Conservation (phyloP, 1,140 invertebrate species). For the Caenorhabditis latens region DNA sequence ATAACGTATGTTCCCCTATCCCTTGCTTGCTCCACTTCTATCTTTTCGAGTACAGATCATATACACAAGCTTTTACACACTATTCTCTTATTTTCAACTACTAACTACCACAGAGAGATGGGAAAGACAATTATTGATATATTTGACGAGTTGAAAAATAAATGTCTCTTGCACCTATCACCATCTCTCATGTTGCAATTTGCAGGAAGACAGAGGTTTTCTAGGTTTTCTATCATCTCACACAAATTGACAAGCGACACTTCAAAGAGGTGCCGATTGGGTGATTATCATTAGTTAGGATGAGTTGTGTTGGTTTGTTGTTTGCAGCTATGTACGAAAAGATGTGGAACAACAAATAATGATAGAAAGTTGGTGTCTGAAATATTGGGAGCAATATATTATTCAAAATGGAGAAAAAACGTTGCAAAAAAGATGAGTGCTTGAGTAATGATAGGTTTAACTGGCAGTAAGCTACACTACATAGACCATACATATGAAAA, state of each 20-base stretch:
- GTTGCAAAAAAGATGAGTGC: background rate
- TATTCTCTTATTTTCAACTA: background rate
- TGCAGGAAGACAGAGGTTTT: background rate
- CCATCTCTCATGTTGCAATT: constrained; percentile 41
- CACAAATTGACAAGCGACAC: constrained; percentile 37
- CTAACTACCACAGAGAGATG: constrained; percentile 7
- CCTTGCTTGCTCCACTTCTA: too few relatives aligned
- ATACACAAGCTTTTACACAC: constrained; percentile 48
- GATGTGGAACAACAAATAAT: constrained; percentile 16
- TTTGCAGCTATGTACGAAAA: background rate
- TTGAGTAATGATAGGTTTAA: background rate
- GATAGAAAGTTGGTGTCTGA: background rate
- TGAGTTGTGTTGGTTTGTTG: constrained; percentile 16
- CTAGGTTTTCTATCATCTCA: background rate
- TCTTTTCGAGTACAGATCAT: constrained; percentile 47
- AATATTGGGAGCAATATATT: background rate
- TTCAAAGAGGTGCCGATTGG: constrained; percentile 43
- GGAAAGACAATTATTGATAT: constrained; percentile 43
- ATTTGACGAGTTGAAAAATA: constrained; percentile 53
- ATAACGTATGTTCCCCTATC: constrained; percentile 14
- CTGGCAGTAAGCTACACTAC: too few relatives aligned
- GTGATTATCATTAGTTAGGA: constrained; percentile 2
- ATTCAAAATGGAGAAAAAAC: background rate
- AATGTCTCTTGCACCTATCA: background rate
- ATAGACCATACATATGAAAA: too few relatives aligned